Evolutionary conservation across 2,888 invertebrate species (phyloP), one percentile per base, ranked within the genome.

Genomic region (Sminthurinus aureus): DNA sequence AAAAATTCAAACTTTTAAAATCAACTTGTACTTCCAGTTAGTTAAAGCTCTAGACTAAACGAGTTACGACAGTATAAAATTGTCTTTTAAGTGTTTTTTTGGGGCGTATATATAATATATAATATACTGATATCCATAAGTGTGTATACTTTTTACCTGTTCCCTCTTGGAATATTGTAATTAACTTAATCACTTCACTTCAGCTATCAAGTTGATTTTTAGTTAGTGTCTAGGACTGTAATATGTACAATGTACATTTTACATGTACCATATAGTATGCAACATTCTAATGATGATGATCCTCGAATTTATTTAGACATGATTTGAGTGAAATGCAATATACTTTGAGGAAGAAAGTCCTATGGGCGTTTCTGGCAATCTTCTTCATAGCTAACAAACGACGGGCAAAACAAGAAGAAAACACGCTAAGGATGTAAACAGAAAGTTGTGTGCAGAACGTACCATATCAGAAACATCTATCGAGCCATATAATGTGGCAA

Each of bases 361-460:
- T 64, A 15, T 69, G 69, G 69, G 69, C 69, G 69, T 69, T 22
- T 22, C 69, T 69, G 69, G n/a, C 69, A 69, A 20, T 69, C 69
- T 69, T 69, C 69, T 69, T 38, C 38, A 38, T 38, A 1, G 38
- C 38, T 38, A 38, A 22, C 22, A 24, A 38, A 26, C 15, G 74
- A 26, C 15, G 74, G 38, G 38, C 15, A 26, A 74, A 74, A 74
- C 26, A n/a, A 74, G 74, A 38, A 9, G 74, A 74, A 50, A 74
- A 74, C 74, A 50, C 4, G 74, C 15, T 15, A 38, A 74, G 24
- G 74, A 71, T 18, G 50, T 38, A 38, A 38, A 38, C 38, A 38
- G 38, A 38, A 4, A 38, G 6, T 38, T 6, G 8, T 74, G 74
- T 50, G 74, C 6, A 74, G 69, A 22, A 22, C 11, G 22, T n/a